phyloP scores from a whole-genome alignment of 2,888 invertebrate genomes.

The Lasioglossum marginatum region DNA sequence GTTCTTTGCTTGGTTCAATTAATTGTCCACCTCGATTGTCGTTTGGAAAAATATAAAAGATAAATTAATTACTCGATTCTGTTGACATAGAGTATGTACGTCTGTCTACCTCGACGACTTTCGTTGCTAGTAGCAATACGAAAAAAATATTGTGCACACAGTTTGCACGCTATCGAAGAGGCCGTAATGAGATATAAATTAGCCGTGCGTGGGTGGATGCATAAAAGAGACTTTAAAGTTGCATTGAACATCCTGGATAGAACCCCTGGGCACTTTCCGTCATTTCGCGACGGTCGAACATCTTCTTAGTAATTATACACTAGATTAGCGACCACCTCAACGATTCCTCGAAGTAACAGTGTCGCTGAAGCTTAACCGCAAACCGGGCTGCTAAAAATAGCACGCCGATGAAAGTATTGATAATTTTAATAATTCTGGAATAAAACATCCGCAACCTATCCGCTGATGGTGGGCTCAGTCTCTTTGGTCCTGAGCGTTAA shows the following conservation, averaged over 20 bases:
- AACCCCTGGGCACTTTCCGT: neutral
- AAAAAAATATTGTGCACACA: neutral
- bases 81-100: neutral
- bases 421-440: neutral
- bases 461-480: neutral
- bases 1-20: neutral
- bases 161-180: neutral
- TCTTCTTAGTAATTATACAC: neutral
- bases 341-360: neutral
- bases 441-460: neutral
- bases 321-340: neutral
- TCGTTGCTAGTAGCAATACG: neutral
- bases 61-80: neutral
- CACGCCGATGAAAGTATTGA: neutral
- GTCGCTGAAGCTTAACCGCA: neutral
- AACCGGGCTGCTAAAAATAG: neutral
- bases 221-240: neutral
- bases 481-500: neutral
- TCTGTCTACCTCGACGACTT: neutral
- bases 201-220: neutral
- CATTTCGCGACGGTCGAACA: neutral
- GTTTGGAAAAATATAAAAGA: neutral
- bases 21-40: neutral
- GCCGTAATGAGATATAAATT: neutral
- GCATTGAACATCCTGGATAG: neutral